A percentile compares a stretch with the other conserved stretches of the same genome.
These are phyloP conservation scores for Tympanuchus pallidicinctus DNA, from an alignment of 2,113 vertebrate species.

Conservation along the genomic window DNA sequence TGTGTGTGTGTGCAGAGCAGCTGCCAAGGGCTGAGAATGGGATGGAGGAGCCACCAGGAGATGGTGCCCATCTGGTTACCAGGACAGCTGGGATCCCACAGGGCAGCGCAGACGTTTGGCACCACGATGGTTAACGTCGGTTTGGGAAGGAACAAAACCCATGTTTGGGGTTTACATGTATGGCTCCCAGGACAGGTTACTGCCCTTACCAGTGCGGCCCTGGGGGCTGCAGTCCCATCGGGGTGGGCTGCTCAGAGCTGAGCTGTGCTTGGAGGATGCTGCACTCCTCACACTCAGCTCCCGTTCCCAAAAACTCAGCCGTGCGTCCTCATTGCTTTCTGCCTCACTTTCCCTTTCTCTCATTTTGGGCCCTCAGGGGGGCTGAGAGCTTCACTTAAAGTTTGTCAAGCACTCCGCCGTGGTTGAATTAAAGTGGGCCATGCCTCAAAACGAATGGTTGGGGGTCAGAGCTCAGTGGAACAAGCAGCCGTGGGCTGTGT, in stretches of 20 bases:
- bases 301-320: background rate
- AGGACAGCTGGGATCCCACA: accelerated
- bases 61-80: accelerated
- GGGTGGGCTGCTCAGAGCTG: background rate
- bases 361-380: background rate
- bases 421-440: background rate
- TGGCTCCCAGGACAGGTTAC: background rate
- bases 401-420: background rate
- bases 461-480: too few species aligned
- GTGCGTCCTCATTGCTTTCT: background rate
- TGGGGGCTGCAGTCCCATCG: background rate
- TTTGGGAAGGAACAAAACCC: background rate
- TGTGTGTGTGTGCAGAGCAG: accelerated
- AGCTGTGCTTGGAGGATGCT: background rate
- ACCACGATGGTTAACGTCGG: background rate
- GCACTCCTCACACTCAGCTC: background rate
- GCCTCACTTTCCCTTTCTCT: background rate
- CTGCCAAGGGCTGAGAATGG: accelerated
- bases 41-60: background rate
- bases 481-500: background rate
- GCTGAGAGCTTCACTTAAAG: constrained; percentile 24
- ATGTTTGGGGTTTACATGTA: background rate
- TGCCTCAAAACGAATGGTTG: too few species aligned
- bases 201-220: background rate
- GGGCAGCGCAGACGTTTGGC: background rate